Evolutionary conservation across 2,113 vertebrate species (phyloP).

Genomic region (Jacana jacana): DNA sequence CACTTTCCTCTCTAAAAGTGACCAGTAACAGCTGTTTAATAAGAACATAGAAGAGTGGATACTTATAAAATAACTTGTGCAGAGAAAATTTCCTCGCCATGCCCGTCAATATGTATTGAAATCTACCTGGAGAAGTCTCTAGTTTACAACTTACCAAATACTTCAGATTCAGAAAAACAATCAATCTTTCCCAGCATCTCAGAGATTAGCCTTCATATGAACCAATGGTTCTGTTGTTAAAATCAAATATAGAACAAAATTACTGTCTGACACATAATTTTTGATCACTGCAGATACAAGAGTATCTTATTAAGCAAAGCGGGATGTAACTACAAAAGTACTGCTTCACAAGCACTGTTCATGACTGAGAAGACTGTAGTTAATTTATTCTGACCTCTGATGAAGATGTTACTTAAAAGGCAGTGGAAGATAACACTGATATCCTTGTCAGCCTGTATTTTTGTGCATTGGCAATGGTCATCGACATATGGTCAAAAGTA

Average conservation of each 20-base stretch:
- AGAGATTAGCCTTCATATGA: neutral
- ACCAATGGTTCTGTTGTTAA: neutral
- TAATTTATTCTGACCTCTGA: neutral
- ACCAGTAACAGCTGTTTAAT: neutral
- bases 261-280: neutral
- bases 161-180: neutral
- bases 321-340: neutral
- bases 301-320: neutral
- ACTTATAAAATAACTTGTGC: neutral
- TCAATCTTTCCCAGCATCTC: neutral
- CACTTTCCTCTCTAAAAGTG: neutral
- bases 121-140: neutral
- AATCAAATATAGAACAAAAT: neutral
- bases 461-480: neutral
- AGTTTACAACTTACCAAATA: neutral
- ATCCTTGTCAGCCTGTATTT: neutral
- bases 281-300: neutral
- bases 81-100: neutral
- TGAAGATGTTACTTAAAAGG: neutral
- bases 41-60: neutral
- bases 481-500: neutral
- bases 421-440: neutral
- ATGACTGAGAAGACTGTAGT: neutral
- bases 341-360: neutral
- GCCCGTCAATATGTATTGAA: neutral